Evolutionary conservation across 2,888 invertebrate species (phyloP).

Genomic region (Trichopoda pennipes): DNA sequence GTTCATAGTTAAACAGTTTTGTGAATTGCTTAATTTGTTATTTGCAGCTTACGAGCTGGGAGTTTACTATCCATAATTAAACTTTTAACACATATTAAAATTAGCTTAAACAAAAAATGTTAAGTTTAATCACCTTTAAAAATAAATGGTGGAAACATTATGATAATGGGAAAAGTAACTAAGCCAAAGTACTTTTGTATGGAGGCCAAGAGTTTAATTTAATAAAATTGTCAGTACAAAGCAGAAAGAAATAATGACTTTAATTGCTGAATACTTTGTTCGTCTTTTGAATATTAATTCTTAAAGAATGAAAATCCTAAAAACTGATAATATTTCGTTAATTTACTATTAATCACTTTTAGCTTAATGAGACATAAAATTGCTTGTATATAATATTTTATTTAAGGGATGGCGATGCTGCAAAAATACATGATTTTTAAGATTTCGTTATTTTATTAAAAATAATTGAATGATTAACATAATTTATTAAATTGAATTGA

Average conservation of each 20-base stretch:
- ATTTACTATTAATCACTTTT: too few species aligned
- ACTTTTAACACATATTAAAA: constrained; percentile 21
- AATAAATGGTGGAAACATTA: not conserved
- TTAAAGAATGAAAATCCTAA: too few species aligned
- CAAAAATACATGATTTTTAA: too few species aligned
- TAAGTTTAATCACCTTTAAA: constrained; percentile 7
- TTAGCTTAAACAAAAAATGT: constrained; percentile 12
- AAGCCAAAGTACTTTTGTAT: not conserved
- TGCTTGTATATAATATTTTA: too few species aligned
- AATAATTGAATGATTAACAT: too few species aligned
- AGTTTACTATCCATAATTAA: constrained; percentile 44
- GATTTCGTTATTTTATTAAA: too few species aligned
- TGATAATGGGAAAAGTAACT: not conserved
- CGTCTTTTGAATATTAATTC: too few species aligned
- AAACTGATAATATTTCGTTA: too few species aligned
- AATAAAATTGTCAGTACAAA: not conserved
- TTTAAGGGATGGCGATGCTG: too few species aligned
- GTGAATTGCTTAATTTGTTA: not conserved
- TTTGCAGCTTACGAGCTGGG: constrained; percentile 40
- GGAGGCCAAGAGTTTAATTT: not conserved
- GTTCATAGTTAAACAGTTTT: not conserved
- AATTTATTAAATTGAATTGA: too few species aligned
- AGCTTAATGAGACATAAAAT: too few species aligned
- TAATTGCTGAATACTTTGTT: too few species aligned
- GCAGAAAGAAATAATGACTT: not conserved